Evolutionary conservation across 2,113 vertebrate genomes (phyloP), one percentile per base, ranked within the genome.

Genomic region (Nycticebus coucang): DNA sequence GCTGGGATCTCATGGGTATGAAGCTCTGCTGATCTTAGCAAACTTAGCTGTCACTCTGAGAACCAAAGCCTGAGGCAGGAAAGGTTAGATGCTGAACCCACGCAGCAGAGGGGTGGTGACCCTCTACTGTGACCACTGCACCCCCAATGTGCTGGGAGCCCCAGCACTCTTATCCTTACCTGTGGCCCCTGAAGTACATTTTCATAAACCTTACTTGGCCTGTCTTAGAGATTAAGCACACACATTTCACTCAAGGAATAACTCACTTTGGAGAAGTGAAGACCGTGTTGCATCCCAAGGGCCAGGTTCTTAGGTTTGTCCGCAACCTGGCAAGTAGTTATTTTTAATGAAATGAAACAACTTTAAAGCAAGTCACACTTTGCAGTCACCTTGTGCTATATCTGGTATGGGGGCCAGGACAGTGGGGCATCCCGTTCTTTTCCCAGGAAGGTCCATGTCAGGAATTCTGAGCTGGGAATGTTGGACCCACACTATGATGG

Each of bases 401-500:
- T 5, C 41, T 1, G 0, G 8, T 11, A 2, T 18, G 69, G 10
- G 5, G 33, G 21, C 13, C 18, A 1, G 37, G 21, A 11, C 21
- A 1, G 1, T 4, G 4, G 7, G 15, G n/a, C 45, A 30, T 18
- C 9, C 0, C 5, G 22, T 18, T 14, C 64, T 35, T 17, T 15
- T 28, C 53, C 18, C 9, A 3, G 10, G n/a, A 91, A 50, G 24
- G 24, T 9, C 24, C 1, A 7, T 5, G 1, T 6, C 2, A 5
- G 14, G 14, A 0, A 4, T 21, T 28, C 21, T 26, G 22, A 7
- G 11, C 4, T 1, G 4, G 4, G 35, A 0, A 10, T 0, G 10
- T 0, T 22, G 7, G 45, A 60, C 28, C 7, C 5, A n/a, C 0
- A 1, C 3, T 0, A 0, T 0, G 1, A 2, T 19, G 14, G 45